These are phyloP conservation scores for Eufriesea mexicana DNA, from an alignment of 1,140 invertebrate species.

Conservation along the genomic window DNA sequence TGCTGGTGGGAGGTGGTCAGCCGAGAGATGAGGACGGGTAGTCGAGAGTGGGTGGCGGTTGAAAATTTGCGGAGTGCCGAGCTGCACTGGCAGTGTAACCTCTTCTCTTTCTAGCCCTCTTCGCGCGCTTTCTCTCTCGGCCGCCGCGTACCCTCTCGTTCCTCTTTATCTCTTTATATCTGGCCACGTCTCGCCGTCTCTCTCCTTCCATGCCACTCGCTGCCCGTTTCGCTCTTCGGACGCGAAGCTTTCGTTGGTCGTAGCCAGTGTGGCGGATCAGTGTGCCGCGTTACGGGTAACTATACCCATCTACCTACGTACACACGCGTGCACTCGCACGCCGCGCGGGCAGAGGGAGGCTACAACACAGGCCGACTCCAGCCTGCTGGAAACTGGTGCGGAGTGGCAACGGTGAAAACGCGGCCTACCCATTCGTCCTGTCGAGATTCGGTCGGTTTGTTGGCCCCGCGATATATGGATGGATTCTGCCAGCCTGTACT, in stretches of 20 bases:
- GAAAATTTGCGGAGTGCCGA: constrained; percentile 82
- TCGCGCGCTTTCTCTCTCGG: constrained; percentile 16
- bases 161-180: constrained; percentile 60
- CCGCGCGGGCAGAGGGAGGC: not conserved
- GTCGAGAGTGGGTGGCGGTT: constrained; percentile 72
- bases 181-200: constrained; percentile 24
- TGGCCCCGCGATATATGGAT: constrained; percentile 78
- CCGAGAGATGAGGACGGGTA: constrained; percentile 58
- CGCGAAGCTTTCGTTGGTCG: constrained; percentile 64
- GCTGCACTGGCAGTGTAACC: constrained; percentile 67
- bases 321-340: constrained; percentile 14
- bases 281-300: constrained; percentile 63
- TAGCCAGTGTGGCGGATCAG: constrained; percentile 61
- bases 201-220: not conserved
- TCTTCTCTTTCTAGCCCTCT: constrained; percentile 50
- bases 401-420: constrained; percentile 76
- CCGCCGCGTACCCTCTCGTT: constrained; percentile 8
- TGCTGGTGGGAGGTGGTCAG: constrained; percentile 58
- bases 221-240: constrained; percentile 19
- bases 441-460: constrained; percentile 80
- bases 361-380: not conserved
- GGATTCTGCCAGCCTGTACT: constrained; percentile 70
- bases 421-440: constrained; percentile 77
- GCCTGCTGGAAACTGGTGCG: constrained; percentile 46
- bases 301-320: constrained; percentile 37